Conservation (phyloP, 2,888 invertebrate genomes). For the Urechis unicinctus region DNA sequence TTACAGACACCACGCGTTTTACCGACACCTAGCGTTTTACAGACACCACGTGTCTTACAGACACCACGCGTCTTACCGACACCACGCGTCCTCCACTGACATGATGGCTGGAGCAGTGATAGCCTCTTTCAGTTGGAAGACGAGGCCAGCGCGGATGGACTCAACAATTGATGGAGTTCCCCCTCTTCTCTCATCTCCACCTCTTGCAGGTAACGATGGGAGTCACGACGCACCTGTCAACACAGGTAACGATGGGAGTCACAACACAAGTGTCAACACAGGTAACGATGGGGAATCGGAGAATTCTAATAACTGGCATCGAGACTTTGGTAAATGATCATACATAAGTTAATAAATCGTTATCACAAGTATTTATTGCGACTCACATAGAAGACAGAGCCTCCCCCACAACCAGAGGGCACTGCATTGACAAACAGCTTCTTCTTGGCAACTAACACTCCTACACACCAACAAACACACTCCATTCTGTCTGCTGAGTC, state of each 20-base stretch:
- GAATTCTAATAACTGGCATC: too few relatives aligned
- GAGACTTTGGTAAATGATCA: too few relatives aligned
- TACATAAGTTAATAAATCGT: too few relatives aligned
- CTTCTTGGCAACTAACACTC: slow-evolving; percentile 61
- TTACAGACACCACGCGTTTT: too few relatives aligned
- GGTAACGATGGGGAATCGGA: slow-evolving; percentile 47
- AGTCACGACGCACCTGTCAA: background rate
- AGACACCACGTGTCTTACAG: too few relatives aligned
- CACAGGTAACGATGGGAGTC: slow-evolving; percentile 37
- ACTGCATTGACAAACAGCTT: slow-evolving; percentile 47
- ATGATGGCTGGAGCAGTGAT: slow-evolving; percentile 69
- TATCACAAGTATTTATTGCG: too few relatives aligned
- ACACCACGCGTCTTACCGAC: slow-evolving; percentile 32
- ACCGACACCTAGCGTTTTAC: too few relatives aligned
- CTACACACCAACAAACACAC: slow-evolving; percentile 52
- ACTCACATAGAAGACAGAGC: slow-evolving; percentile 56
- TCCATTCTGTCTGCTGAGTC: too few relatives aligned
- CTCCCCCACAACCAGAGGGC: slow-evolving; percentile 55
- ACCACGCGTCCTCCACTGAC: slow-evolving; percentile 49
- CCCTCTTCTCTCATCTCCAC: slow-evolving; percentile 59
- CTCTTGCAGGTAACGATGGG: slow-evolving; percentile 53
- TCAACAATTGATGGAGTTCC: slow-evolving; percentile 72
- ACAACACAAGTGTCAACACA: background rate
- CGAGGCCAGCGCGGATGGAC: slow-evolving; percentile 76
- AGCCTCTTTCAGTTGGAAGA: slow-evolving; percentile 77